Conservation (phyloP, 2,797 vertebrate genomes). For the Cyprinella venusta region DNA sequence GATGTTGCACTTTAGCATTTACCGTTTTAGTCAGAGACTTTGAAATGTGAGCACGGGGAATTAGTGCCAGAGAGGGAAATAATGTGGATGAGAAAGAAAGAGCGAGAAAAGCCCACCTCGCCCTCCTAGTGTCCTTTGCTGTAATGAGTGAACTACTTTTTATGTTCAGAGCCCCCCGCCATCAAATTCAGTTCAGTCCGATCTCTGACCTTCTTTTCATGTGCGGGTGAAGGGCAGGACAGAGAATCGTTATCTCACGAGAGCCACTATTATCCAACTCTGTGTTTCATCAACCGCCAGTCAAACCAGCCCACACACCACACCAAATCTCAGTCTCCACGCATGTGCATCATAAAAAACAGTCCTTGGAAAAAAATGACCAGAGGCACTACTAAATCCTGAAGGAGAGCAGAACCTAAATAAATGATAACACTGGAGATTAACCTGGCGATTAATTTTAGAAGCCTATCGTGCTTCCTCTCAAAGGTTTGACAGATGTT, state of each 20-base stretch:
- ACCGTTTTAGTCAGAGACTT: not conserved
- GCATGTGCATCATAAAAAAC: conserved; percentile 31
- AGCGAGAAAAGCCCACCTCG: not conserved
- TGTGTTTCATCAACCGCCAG: conserved; percentile 25
- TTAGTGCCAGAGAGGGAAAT: conserved; percentile 38
- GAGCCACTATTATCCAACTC: conserved; percentile 53
- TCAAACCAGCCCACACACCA: conserved; percentile 13
- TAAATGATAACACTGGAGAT: conserved; percentile 55
- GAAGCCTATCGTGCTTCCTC: conserved; percentile 57
- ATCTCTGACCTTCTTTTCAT: conserved; percentile 32
- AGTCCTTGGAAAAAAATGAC: conserved; percentile 33
- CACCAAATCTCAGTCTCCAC: not conserved
- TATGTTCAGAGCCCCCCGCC: conserved; percentile 25
- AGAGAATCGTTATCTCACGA: conserved; percentile 32
- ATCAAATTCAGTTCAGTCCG: conserved; percentile 22
- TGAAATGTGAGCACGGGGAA: conserved; percentile 40
- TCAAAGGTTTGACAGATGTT: conserved; percentile 65
- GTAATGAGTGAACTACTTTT: conserved; percentile 41
- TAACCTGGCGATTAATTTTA: conserved; percentile 60
- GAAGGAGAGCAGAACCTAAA: conserved; percentile 49
- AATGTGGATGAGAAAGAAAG: conserved; percentile 22
- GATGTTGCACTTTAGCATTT: conserved; percentile 15
- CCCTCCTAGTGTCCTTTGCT: conserved; percentile 1
- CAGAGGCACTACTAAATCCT: conserved; percentile 37
- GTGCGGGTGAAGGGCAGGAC: conserved; percentile 44